phyloP scores from a whole-genome alignment of 2,888 invertebrate species.

The Eumerus sabulonum region DNA sequence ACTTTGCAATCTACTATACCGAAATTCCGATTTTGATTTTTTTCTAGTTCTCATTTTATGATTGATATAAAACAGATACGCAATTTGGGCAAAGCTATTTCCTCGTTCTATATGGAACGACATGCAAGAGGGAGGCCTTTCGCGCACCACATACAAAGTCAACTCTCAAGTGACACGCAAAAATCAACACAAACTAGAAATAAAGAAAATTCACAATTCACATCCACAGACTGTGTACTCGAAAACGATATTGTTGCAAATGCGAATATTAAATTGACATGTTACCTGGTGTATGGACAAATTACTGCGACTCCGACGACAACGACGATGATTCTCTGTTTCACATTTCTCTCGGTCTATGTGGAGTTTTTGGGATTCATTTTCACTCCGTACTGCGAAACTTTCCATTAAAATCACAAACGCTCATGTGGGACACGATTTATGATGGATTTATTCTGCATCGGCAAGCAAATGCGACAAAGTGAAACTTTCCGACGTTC shows the following conservation, averaged over 20 bases:
- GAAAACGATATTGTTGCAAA: slow-evolving; percentile 11
- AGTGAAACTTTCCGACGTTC: no score
- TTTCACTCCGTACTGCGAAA: slow-evolving; percentile 67
- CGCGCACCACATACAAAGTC: no score
- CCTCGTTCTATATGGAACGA: no score
- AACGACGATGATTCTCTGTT: no score
- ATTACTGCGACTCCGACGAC: slow-evolving; percentile 74
- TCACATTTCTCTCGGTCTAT: slow-evolving; percentile 59
- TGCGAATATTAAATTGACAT: neutral
- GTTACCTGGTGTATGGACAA: slow-evolving; percentile 54
- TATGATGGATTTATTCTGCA: neutral
- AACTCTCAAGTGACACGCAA: no score
- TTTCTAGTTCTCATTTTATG: no score
- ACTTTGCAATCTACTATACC: no score
- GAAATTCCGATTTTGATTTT: no score
- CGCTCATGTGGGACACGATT: slow-evolving; percentile 41
- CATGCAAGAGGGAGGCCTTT: no score
- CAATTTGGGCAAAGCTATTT: no score
- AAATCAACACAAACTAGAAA: neutral
- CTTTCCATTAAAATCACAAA: slow-evolving; percentile 72
- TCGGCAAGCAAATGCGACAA: neutral
- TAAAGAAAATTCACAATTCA: neutral
- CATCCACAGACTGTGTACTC: no score
- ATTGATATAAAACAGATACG: no score
- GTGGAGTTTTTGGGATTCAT: slow-evolving; percentile 46